Base-by-base conservation (phyloP, 2,888 invertebrate genomes). In the Nineta flava region DNA sequence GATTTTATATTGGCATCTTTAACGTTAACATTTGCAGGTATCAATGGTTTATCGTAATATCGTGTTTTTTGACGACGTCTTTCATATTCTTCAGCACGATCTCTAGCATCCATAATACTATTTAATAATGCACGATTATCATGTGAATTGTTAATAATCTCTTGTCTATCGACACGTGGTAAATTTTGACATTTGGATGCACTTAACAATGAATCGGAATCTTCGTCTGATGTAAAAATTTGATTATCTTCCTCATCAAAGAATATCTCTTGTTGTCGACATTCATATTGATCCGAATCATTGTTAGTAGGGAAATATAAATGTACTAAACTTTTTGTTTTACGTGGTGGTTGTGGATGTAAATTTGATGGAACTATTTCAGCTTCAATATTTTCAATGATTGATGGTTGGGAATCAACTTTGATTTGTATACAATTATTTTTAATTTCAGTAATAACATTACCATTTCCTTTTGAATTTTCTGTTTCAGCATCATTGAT, bases 401-500 rank as follows among this genome's bases (percentile, higher is more conserved):
- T 26, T 13, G 38, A 13, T n/a, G 38, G 38, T 12, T 38, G 44
- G 4, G 26, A 26, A 21, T 44, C 44, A 26, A 44, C 26, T 44
- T 44, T 44, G n/a, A 44, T 44, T 2, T 60, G 57, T 3, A 60
- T 57, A 53, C 64, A 61, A 0, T 60, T 60, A 52, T 65, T 60
- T 51, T 63, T 62, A 9, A 59, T 60, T 51, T 56, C 56, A 50
- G 57, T 58, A 45, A 58, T 53, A 50, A 53, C 50, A 46, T 60
- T 57, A 38, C 54, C 57, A 43, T 65, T 58, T 52, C 65, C 67
- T 48, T 67, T 71, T 56, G 71, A 73, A 54, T 69, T 67, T 64
- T 83, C 79, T 0, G 83, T 80, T 65, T 88, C 87, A 1, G 86
- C 87, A 58, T 87, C 84, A 60, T 84, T 87, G 1, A 87, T 86